Conservation (phyloP, 2,888 invertebrate species). For the Luperina nickerlii region DNA sequence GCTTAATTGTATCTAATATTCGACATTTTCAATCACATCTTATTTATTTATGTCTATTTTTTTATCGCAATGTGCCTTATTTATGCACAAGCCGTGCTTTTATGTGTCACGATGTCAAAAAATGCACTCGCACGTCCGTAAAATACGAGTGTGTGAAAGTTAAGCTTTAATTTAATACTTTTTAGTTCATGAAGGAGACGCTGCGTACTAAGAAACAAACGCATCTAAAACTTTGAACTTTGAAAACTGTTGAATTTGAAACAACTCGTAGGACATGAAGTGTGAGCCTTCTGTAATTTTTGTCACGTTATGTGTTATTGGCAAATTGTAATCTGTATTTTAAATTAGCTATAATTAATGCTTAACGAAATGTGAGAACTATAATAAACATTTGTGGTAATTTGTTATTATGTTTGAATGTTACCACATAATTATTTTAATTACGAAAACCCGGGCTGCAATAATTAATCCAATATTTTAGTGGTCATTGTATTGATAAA, state of each 20-base stretch:
- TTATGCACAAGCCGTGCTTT: background rate
- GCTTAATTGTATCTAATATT: background rate
- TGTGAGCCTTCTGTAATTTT: background rate
- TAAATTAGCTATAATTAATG: conserved; percentile 3
- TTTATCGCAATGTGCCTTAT: conserved; percentile 12
- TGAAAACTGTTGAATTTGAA: background rate
- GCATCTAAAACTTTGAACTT: background rate
- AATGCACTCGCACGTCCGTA: background rate
- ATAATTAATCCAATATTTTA: background rate
- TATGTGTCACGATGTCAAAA: background rate
- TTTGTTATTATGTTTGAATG: conserved; percentile 8
- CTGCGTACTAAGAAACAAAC: background rate
- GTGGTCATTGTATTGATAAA: background rate
- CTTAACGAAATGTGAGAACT: background rate
- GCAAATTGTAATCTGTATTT: conserved; percentile 5
- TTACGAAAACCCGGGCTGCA: background rate
- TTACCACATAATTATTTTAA: background rate
- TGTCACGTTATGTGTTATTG: background rate
- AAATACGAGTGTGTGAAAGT: background rate
- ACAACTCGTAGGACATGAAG: background rate
- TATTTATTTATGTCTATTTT: background rate
- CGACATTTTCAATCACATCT: background rate
- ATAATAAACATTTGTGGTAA: background rate
- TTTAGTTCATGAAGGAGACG: background rate
- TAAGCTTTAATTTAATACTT: background rate